phyloP scores from a whole-genome alignment of 2,113 vertebrate genomes.

The Oxyura jamaicensis region DNA sequence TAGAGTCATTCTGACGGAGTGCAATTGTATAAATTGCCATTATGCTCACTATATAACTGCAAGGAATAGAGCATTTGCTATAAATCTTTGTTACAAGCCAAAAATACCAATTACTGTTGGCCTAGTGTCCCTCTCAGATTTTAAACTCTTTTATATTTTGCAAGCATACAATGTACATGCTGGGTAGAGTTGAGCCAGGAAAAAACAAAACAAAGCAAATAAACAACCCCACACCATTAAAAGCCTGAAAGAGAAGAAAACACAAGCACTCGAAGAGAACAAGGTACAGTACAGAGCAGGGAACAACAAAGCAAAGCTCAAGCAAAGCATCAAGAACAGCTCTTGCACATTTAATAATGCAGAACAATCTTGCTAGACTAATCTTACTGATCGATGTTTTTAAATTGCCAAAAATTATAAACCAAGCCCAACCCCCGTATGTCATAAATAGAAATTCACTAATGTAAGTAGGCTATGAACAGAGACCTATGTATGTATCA shows the following conservation, averaged over 20 bases:
- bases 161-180: not conserved
- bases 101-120: constrained; percentile 29
- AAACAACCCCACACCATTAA: no score
- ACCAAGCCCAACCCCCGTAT: not conserved
- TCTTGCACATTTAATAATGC: not conserved
- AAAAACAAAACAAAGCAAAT: not conserved
- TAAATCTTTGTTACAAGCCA: not conserved
- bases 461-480: not conserved
- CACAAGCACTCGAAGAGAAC: not conserved
- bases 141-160: not conserved
- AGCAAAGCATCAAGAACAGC: not conserved
- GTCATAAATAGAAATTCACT: not conserved
- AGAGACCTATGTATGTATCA: not conserved
- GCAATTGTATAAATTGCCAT: not conserved
- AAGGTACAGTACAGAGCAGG: not conserved
- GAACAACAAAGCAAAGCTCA: not conserved
- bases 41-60: constrained; percentile 12
- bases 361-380: not conserved
- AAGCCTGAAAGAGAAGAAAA: not conserved
- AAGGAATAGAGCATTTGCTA: not conserved
- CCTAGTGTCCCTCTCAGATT: not conserved
- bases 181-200: not conserved
- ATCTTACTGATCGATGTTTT: not conserved
- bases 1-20: constrained; percentile 31
- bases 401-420: not conserved